Base-by-base conservation (phyloP, 2,888 invertebrate species). In the Apamea sordens region DNA sequence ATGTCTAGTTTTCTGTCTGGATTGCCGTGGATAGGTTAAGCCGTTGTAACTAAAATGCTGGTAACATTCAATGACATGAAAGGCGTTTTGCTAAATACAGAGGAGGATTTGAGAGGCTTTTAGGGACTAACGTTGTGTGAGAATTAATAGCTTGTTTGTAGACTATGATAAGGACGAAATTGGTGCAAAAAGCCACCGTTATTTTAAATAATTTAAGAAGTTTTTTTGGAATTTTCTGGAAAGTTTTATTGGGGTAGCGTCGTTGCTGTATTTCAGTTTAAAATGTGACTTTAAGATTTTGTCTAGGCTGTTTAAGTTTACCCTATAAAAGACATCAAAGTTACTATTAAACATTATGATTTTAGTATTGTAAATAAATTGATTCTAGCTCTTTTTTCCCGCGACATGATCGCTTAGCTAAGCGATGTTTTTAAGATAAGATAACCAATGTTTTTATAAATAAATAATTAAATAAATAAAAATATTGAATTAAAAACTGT, bases 1-100 rank as follows among this genome's bases (percentile, higher is more conserved):
- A 92, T 93, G 93, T 93, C 93, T 94, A 93, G 93, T 93, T 94
- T 93, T 94, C 93, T 92, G 93, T 93, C 93, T 93, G 93, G 91
- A 93, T 94, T 92, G 93, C 92, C 90, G 90, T 89, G 92, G 88
- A 94, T 93, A 93, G 94, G 93, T 94, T 93, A 93, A 94, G 91
- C 90, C 89, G 90, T 87, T 92, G 92, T 93, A 92, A 91, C 90
- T 93, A 88, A 92, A 93, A 92, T 89, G 90, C 84, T 88, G 86
- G 86, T 88, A 91, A 90, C 85, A 89, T 89, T 88, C 90, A 89
- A 92, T 91, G 91, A 88, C 89, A 85, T 86, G 88, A 88, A 89
- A 85, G 79, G 83, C 81, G 83, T 86, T 89, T 85, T 73, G 73
- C 85, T 88, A 89, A 88, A 88, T 88, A 84, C 82, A 72, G 69